Evolutionary conservation across 2,113 vertebrate species (phyloP).

Genomic region (Nycticebus coucang): DNA sequence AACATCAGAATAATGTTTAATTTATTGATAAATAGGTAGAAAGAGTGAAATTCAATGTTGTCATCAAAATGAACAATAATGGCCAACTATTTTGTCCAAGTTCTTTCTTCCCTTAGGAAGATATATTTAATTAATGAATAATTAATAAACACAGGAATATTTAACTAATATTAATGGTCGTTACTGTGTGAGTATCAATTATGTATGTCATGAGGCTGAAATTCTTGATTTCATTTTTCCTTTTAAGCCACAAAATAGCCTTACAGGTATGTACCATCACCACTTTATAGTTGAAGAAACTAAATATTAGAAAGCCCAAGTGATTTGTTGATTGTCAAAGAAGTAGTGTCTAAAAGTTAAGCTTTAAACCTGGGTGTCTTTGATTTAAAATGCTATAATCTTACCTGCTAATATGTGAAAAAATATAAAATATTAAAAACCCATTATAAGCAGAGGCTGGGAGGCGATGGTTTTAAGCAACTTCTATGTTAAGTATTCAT

Average conservation of each 20-base stretch:
- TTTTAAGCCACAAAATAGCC: neutral
- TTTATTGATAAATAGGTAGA: neutral
- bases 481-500: neutral
- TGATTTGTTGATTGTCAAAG: too few relatives aligned
- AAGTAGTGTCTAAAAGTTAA: too few relatives aligned
- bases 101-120: neutral
- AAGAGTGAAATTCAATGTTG: neutral
- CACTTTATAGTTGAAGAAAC: too few relatives aligned
- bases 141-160: neutral
- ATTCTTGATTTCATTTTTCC: neutral
- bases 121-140: neutral
- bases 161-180: neutral
- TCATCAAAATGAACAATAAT: neutral
- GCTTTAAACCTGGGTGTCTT: too few relatives aligned
- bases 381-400: too few relatives aligned
- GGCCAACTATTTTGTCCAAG: neutral
- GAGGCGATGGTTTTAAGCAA: neutral
- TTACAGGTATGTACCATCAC: neutral
- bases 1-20: neutral
- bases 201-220: neutral
- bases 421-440: neutral
- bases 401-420: too few relatives aligned
- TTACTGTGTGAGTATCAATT: neutral
- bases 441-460: too few relatives aligned
- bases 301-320: too few relatives aligned